phyloP scores from a whole-genome alignment of 2,113 vertebrate genomes.

The Esox niger region DNA sequence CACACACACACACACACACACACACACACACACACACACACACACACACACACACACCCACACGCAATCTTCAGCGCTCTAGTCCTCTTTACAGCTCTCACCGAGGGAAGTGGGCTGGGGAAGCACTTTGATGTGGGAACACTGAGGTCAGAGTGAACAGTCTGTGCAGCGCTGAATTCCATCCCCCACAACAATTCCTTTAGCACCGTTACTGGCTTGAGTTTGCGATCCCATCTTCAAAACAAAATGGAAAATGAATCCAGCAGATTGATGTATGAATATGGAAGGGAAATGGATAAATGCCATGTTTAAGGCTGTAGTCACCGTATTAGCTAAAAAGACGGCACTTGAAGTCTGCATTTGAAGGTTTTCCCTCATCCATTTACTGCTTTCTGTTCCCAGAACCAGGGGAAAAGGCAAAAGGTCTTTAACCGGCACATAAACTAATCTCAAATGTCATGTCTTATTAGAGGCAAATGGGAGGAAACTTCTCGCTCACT shows the following conservation, averaged over 20 bases:
- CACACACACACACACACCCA: conserved; percentile 5
- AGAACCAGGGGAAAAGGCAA: conserved; percentile 63
- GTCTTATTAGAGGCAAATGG: conserved; percentile 84
- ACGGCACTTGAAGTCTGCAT: conserved; percentile 18
- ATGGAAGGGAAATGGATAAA: conserved; percentile 55
- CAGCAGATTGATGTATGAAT: conserved; percentile 39
- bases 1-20: conserved; percentile 8
- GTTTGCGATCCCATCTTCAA: conserved; percentile 60
- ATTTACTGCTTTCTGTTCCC: conserved; percentile 68
- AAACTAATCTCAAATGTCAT: conserved; percentile 90
- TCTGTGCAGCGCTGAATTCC: conserved; percentile 74
- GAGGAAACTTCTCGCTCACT: conserved; percentile 72
- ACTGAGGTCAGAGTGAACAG: conserved; percentile 71
- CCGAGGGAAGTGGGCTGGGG: conserved; percentile 66
- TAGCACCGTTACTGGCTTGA: conserved; percentile 55
- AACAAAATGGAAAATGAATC: conserved; percentile 48
- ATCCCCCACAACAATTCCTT: conserved; percentile 72
- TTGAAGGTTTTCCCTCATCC: conserved; percentile 34
- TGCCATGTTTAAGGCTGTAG: conserved; percentile 49
- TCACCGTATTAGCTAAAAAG: conserved; percentile 30
- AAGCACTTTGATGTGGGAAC: conserved; percentile 73
- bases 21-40: conserved; percentile 11
- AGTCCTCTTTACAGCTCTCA: conserved; percentile 57
- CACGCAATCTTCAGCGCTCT: conserved; percentile 56
- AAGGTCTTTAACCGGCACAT: conserved; percentile 80